These are phyloP conservation scores for Intellagama lesueurii DNA, from an alignment of 2,797 vertebrate genomes.

Conservation along the genomic window DNA sequence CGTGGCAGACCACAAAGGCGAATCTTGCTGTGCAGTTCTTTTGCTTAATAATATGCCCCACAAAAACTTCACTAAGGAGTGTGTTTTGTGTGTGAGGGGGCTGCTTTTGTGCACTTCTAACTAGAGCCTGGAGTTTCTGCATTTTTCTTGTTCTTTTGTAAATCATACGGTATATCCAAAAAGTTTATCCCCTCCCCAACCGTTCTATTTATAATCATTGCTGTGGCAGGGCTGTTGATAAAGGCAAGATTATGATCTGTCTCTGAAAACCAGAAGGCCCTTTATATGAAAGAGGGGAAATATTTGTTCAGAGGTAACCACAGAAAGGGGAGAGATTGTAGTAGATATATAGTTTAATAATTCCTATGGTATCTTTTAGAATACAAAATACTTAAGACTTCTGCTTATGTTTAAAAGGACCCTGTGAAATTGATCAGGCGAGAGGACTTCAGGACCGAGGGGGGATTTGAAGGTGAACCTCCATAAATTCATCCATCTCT, in stretches of 20 bases:
- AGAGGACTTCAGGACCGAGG: not conserved
- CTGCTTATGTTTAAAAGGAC: not conserved
- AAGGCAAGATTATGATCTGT: constrained; percentile 9
- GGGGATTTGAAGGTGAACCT: not conserved
- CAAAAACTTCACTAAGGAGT: not conserved
- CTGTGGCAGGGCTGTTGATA: not conserved
- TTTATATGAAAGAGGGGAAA: not conserved
- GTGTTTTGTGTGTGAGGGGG: not conserved
- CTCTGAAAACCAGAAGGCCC: not conserved
- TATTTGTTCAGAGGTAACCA: not conserved
- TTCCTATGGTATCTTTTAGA: not conserved
- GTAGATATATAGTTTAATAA: constrained; percentile 17
- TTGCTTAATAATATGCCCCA: constrained; percentile 6
- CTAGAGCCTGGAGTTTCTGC: not conserved
- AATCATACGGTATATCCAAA: not conserved
- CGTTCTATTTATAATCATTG: not conserved
- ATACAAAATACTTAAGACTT: not conserved
- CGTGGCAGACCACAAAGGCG: not conserved
- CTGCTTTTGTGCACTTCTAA: not conserved
- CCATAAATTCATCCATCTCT: not conserved
- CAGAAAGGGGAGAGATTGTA: not conserved
- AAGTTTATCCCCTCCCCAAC: not conserved
- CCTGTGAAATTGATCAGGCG: not conserved
- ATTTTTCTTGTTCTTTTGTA: not conserved
- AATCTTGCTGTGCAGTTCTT: constrained; percentile 24